Percentiles rank a stretch among this genome's conserved stretches.
Evolutionary conservation across 1,140 invertebrate genomes (phyloP).

Genomic region (Chelonus insularis): DNA sequence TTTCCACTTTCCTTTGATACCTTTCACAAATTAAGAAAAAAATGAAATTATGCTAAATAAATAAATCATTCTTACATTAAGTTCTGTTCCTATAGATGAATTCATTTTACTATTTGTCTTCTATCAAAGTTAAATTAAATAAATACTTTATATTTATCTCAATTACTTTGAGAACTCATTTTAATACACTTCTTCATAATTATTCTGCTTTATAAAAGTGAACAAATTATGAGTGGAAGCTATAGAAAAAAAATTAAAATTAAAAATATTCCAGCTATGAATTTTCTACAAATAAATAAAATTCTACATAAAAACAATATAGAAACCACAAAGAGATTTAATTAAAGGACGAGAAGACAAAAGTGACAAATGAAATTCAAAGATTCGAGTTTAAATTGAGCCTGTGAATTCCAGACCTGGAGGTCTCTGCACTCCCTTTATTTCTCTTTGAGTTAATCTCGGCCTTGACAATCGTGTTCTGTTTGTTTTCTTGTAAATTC

Average conservation of each 20-base stretch:
- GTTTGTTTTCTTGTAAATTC: slow-evolving; percentile 44
- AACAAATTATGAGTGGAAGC: no score
- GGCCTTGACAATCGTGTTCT: slow-evolving; percentile 37
- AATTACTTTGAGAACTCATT: no score
- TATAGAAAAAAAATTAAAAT: no score
- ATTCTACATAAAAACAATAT: no score
- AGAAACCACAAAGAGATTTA: background rate
- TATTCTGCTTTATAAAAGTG: no score
- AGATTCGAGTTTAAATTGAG: background rate
- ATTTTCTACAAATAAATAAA: no score
- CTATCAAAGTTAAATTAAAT: no score
- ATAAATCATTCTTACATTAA: background rate
- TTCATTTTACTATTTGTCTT: no score
- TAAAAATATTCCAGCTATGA: no score
- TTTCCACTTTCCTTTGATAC: background rate
- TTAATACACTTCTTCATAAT: no score
- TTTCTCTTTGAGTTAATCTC: slow-evolving; percentile 12
- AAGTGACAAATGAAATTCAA: background rate
- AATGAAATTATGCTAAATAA: background rate
- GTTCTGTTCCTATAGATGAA: no score
- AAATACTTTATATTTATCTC: no score
- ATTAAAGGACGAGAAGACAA: slow-evolving; percentile 2
- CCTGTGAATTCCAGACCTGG: background rate
- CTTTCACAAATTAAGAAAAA: background rate
- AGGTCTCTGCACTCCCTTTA: background rate